Conservation (phyloP, 2,113 vertebrate genomes). For the Chionodraco myersi region DNA sequence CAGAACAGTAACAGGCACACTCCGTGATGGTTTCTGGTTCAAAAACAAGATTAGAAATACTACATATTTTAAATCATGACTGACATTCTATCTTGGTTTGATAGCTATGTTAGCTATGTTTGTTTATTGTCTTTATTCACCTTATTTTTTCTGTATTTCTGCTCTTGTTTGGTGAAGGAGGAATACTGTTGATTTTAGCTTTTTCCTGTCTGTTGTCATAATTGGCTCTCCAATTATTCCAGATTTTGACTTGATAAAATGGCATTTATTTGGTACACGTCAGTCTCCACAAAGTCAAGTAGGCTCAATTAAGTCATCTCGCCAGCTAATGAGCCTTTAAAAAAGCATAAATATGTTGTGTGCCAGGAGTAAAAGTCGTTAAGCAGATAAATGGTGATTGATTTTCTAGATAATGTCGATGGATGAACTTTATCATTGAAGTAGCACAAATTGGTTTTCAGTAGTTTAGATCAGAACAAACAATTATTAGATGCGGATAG, state of each 20-base stretch:
- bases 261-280: not conserved
- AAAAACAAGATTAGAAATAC: not conserved
- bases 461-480: not conserved
- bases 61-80: not conserved
- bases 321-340: not conserved
- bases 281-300: not conserved
- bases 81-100: not conserved
- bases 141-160: not conserved
- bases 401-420: slow-evolving; percentile 14
- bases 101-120: not conserved
- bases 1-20: not conserved
- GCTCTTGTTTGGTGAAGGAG: not conserved
- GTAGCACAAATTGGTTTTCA: slow-evolving; percentile 10
- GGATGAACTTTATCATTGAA: slow-evolving; percentile 15
- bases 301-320: not conserved
- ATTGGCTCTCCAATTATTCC: slow-evolving; percentile 11
- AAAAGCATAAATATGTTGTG: not conserved
- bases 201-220: not conserved
- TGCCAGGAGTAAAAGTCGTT: not conserved
- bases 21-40: not conserved
- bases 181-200: slow-evolving; percentile 7
- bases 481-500: not conserved
- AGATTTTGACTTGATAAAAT: not conserved
- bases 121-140: not conserved
- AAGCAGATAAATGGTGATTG: slow-evolving; percentile 14